These are phyloP conservation scores for Rutilus rutilus DNA, from an alignment of 2,113 vertebrate species.

Conservation along the genomic window DNA sequence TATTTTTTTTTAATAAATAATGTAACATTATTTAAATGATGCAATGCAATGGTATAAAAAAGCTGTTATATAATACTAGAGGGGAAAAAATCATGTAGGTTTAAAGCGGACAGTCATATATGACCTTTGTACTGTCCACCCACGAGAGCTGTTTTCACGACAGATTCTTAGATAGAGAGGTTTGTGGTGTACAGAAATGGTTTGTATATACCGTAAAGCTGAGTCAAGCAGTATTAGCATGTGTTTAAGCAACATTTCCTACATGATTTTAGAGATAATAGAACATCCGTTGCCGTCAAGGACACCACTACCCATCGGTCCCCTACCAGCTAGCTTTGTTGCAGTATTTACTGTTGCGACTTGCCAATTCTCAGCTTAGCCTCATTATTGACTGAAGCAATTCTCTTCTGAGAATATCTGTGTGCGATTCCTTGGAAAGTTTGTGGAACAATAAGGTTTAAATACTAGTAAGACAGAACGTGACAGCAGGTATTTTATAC, in stretches of 20 bases:
- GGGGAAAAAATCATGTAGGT: not conserved
- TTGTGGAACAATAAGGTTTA: slow-evolving; percentile 23
- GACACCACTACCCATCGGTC: slow-evolving; percentile 11
- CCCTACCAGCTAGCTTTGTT: slow-evolving; percentile 1
- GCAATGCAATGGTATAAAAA: not conserved
- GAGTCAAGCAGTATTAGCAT: slow-evolving; percentile 42
- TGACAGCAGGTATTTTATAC: slow-evolving; percentile 5
- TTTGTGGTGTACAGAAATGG: slow-evolving; percentile 42
- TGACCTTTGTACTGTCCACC: slow-evolving; percentile 39
- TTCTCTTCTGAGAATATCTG: slow-evolving; percentile 7
- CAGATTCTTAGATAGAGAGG: slow-evolving; percentile 44
- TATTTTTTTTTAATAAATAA: not conserved
- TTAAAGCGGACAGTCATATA: not conserved
- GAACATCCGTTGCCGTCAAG: slow-evolving; percentile 35
- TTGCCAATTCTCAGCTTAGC: not conserved
- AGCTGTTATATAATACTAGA: not conserved
- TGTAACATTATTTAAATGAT: not conserved
- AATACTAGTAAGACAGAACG: not conserved
- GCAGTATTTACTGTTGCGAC: slow-evolving; percentile 25
- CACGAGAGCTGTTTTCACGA: slow-evolving; percentile 37
- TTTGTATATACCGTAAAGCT: slow-evolving; percentile 51
- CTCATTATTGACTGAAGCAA: slow-evolving; percentile 10
- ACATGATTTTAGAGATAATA: slow-evolving; percentile 36
- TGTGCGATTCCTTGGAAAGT: slow-evolving; percentile 8
- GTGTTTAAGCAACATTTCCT: slow-evolving; percentile 50